Evolutionary conservation across 2,888 invertebrate genomes (phyloP), one percentile per base, ranked within the genome.

Genomic region (Dysmachus trigonus): DNA sequence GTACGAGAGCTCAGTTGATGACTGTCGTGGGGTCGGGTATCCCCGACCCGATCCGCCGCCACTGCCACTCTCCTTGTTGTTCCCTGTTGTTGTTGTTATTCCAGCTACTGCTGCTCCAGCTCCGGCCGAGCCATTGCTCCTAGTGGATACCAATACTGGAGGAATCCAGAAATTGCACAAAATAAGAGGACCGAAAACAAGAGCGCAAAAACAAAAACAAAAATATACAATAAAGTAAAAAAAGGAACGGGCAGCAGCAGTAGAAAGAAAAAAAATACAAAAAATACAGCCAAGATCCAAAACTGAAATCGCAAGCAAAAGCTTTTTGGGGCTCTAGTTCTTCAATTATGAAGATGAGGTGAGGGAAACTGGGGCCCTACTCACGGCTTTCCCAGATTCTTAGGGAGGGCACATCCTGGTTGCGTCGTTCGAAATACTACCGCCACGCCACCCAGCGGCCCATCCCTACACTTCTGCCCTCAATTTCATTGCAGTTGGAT

Each of bases 341-440:
- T 83, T 83, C 83, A 83, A 83, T 83, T 83, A 83, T 72, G 72
- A 83, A 83, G 83, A 41, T 83, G 83, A 72, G 83, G 83, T 41
- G 72, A 38, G 38, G 83, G 71, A 31, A 33, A 38, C 2, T 30
- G 30, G 38, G n/a, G 13, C 72, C 35, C 41, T n/a, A 35, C 72
- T 83, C 72, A 72, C 72, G 38, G 41, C 15, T 18, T 83, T 72
- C 27, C 72, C 31, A 72, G 83, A 72, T 72, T 83, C 33, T 82
- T 72, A 27, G 72, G 73, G 53, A 31, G 33, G 33, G 33, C 3
- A 62, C 18, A 71, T 82, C 81, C 51, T 82, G 81, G 72, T 83
- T 83, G n/a, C 18, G 33, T 47, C 7, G 71, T 71, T 82, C 18
- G 18, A 38, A 71, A 38, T 47, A 30, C 35, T 77, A 82, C 35